phyloP scores from a whole-genome alignment of 2,113 vertebrate genomes.

The Anas platyrhynchos region DNA sequence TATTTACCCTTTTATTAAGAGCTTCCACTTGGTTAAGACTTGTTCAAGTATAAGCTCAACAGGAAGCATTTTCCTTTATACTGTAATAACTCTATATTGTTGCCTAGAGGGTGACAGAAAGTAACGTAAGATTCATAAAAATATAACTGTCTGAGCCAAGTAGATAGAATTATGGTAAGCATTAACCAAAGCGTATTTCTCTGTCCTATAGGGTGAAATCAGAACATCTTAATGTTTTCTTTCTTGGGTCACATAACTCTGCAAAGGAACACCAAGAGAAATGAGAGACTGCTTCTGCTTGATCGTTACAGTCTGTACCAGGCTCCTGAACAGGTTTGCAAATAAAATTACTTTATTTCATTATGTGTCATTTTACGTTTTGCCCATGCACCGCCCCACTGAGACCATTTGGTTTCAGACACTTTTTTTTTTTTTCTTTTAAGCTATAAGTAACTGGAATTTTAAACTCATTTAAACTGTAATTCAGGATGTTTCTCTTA shows the following conservation, averaged over 20 bases:
- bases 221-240: conserved; percentile 70
- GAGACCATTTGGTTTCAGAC: conserved; percentile 52
- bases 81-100: conserved; percentile 72
- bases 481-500: conserved; percentile 12
- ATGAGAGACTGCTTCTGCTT: conserved; percentile 11
- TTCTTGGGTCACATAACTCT: conserved; percentile 68
- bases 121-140: conserved; percentile 74
- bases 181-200: conserved; percentile 65
- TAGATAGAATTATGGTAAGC: conserved; percentile 69
- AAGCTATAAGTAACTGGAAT: conserved; percentile 18
- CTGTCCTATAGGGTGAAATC: conserved; percentile 67
- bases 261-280: conserved; percentile 52
- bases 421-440: background rate
- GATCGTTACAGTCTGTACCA: conserved; percentile 37
- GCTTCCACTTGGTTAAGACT: conserved; percentile 55
- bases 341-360: conserved; percentile 68
- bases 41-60: conserved; percentile 55
- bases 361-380: conserved; percentile 61
- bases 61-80: conserved; percentile 71
- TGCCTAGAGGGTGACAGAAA: conserved; percentile 76
- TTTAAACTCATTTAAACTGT: conserved; percentile 34
- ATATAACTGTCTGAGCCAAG: conserved; percentile 69
- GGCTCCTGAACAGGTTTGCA: conserved; percentile 40
- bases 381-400: conserved; percentile 28
- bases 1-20: conserved; percentile 69